These are phyloP conservation scores for Myrmecobius fasciatus DNA, from an alignment of 2,113 vertebrate genomes.

Conservation along the genomic window DNA sequence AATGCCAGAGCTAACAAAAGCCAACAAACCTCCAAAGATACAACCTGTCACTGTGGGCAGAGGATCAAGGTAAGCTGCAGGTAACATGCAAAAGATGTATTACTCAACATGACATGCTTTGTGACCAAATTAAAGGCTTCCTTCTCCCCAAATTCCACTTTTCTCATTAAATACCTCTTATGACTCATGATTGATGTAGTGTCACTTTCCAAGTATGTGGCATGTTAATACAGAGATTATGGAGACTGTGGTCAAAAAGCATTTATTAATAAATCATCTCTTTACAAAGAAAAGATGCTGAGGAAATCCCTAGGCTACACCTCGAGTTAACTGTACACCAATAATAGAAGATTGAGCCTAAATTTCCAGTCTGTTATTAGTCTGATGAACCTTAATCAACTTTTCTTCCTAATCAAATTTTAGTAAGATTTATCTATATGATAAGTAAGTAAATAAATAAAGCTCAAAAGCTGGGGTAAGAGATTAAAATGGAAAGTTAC, in stretches of 20 bases:
- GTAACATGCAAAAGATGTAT: neutral
- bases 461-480: too few species aligned
- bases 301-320: neutral
- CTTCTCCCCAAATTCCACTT: neutral
- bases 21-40: neutral
- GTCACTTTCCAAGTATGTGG: neutral
- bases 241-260: neutral
- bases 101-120: too few species aligned
- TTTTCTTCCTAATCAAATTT: neutral
- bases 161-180: neutral
- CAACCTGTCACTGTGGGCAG: too few species aligned
- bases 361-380: too few species aligned
- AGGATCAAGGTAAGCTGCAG: neutral
- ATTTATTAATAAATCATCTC: neutral
- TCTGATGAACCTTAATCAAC: neutral
- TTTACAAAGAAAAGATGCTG: too few species aligned
- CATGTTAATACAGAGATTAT: neutral
- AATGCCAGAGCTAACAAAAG: neutral
- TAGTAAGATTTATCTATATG: neutral
- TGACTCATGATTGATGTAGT: neutral
- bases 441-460: too few species aligned
- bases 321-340: neutral
- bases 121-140: neutral
- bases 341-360: neutral
- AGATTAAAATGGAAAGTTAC: neutral